A percentile compares a stretch with the other conserved stretches of the same genome.
phyloP scores from a whole-genome alignment of 2,113 vertebrate species.

The Hydrolagus affinis region DNA sequence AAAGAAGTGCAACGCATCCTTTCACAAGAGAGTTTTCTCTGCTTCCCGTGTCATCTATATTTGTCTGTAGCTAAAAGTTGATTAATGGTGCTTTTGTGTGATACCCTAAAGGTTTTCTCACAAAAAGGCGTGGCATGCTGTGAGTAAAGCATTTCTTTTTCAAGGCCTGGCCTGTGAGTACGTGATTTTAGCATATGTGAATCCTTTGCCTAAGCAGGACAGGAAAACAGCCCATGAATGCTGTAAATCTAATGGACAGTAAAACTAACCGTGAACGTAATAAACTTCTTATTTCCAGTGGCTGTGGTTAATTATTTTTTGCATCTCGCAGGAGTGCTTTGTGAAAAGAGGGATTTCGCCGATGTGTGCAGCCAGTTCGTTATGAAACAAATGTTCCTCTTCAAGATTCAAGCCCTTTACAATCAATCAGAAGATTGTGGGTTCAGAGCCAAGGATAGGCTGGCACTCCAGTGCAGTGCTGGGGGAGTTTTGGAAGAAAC shows the following conservation, averaged over 20 bases:
- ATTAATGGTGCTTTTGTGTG: constrained; percentile 3
- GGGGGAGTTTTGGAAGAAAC: too few relatives aligned
- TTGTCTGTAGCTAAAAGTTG: neutral
- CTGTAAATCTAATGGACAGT: too few relatives aligned
- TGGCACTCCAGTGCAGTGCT: too few relatives aligned
- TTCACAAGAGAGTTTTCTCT: neutral
- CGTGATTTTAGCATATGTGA: neutral
- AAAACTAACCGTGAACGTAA: neutral
- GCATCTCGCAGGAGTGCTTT: neutral
- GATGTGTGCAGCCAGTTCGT: neutral
- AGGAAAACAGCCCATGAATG: neutral
- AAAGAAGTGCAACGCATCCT: neutral
- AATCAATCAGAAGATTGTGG: too few relatives aligned
- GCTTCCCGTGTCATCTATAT: constrained; percentile 3
- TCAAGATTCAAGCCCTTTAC: too few relatives aligned
- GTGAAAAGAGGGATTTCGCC: neutral
- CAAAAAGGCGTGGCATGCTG: neutral
- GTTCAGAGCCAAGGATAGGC: too few relatives aligned
- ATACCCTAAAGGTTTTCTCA: constrained; percentile 8
- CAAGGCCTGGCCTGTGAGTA: constrained; percentile 16
- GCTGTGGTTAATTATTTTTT: neutral
- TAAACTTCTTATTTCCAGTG: constrained; percentile 18
- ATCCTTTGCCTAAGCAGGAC: neutral
- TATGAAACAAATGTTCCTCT: too few relatives aligned
- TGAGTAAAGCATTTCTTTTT: neutral